Conservation (phyloP, 2,888 invertebrate genomes). For the Netelia inedita region DNA sequence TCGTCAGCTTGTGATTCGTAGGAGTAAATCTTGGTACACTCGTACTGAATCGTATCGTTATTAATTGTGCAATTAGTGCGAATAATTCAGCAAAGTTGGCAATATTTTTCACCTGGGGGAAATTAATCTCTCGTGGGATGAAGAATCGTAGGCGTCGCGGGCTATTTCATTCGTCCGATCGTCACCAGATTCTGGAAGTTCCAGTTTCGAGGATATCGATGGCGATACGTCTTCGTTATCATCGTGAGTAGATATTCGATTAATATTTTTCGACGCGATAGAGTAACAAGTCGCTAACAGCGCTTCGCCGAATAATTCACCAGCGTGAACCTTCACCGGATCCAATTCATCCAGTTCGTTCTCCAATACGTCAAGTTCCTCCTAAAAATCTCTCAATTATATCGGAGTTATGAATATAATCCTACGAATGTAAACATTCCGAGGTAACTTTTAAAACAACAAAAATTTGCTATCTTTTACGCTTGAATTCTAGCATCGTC, state of each 20-base stretch:
- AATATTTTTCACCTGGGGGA: constrained; percentile 61
- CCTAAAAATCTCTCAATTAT: constrained; percentile 70
- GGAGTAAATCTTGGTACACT: constrained; percentile 44
- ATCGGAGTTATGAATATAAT: neutral
- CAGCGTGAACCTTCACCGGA: constrained; percentile 77
- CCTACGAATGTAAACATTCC: neutral
- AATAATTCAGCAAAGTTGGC: neutral
- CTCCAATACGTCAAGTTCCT: constrained; percentile 80
- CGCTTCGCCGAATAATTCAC: constrained; percentile 80
- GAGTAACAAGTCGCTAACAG: constrained; percentile 78
- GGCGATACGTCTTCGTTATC: constrained; percentile 16
- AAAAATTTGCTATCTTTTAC: neutral
- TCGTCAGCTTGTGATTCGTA: constrained; percentile 47
- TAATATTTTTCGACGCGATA: constrained; percentile 53
- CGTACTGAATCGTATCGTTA: constrained; percentile 27
- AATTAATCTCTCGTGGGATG: constrained; percentile 53
- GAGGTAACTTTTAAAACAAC: neutral
- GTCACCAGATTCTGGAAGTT: neutral
- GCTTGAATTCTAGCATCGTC: neutral
- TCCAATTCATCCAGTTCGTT: constrained; percentile 81
- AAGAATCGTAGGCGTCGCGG: constrained; percentile 23
- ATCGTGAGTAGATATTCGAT: constrained; percentile 16
- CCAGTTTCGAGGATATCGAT: constrained; percentile 30
- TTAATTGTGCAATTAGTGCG: neutral
- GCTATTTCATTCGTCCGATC: constrained; percentile 7